Evolutionary conservation across 2,113 vertebrate species (phyloP).

Genomic region (Ondatra zibethicus): DNA sequence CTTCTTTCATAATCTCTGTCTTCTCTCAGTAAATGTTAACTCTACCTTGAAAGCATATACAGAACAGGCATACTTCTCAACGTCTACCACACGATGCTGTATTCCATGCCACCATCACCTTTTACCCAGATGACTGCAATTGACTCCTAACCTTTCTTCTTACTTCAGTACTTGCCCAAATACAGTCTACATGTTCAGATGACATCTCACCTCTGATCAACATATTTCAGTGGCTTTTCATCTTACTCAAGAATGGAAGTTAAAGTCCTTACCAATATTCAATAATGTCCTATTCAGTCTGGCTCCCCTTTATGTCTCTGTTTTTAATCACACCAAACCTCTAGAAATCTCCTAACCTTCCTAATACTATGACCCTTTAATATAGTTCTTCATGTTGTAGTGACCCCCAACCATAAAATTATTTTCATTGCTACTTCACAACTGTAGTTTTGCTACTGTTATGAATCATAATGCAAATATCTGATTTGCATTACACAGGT

Average conservation of each 20-base stretch:
- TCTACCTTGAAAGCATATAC: neutral
- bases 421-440: neutral
- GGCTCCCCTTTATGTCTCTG: neutral
- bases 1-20: neutral
- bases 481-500: neutral
- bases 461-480: neutral
- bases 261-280: neutral
- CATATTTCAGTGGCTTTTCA: neutral
- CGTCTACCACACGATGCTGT: neutral
- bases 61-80: neutral
- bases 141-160: neutral
- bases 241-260: neutral
- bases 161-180: neutral
- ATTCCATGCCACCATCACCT: neutral
- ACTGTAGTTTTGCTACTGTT: neutral
- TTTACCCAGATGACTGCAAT: neutral
- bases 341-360: neutral
- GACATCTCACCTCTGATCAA: neutral
- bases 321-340: neutral
- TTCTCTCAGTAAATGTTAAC: neutral
- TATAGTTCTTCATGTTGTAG: neutral
- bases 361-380: neutral
- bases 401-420: neutral
- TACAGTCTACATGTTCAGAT: neutral
- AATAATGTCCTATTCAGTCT: neutral